Evolutionary conservation across 2,888 invertebrate genomes (phyloP).

Genomic region (Psococerastis gibbosa): DNA sequence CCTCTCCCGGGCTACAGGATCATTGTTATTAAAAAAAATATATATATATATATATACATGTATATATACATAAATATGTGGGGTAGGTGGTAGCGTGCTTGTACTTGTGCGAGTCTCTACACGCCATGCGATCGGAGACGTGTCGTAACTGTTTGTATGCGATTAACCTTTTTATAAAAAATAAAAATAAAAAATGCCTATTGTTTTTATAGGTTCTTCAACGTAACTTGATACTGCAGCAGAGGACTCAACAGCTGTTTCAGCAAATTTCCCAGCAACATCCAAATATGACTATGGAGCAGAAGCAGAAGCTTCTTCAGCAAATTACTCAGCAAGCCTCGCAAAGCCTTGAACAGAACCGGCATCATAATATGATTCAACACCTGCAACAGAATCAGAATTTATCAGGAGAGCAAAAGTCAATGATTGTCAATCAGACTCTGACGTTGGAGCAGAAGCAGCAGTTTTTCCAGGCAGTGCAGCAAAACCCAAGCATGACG

Average conservation of each 20-base stretch:
- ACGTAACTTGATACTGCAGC: constrained; percentile 24
- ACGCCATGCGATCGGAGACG: too few relatives aligned
- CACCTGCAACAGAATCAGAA: constrained; percentile 16
- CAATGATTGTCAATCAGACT: constrained; percentile 20
- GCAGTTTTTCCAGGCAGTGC: constrained; percentile 24
- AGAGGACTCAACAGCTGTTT: constrained; percentile 25
- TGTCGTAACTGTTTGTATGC: too few relatives aligned
- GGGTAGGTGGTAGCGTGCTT: too few relatives aligned
- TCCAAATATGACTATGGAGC: constrained; percentile 17
- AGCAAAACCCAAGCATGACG: constrained; percentile 12
- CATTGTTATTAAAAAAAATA: too few relatives aligned
- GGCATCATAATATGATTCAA: constrained; percentile 6
- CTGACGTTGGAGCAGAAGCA: constrained; percentile 32
- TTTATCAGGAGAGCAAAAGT: constrained; percentile 17
- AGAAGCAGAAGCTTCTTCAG: constrained; percentile 23
- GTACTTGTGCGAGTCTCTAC: too few relatives aligned
- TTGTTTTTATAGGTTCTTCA: constrained; percentile 24
- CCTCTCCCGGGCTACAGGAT: constrained; percentile 12
- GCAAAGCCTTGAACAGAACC: not conserved
- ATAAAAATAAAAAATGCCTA: too few relatives aligned
- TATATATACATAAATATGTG: too few relatives aligned
- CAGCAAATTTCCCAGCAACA: constrained; percentile 23
- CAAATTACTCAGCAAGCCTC: constrained; percentile 12
- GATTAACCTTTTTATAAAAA: too few relatives aligned
- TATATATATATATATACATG: too few relatives aligned